Evolutionary conservation across 2,888 invertebrate species (phyloP).

Genomic region (Tinea trinotella): DNA sequence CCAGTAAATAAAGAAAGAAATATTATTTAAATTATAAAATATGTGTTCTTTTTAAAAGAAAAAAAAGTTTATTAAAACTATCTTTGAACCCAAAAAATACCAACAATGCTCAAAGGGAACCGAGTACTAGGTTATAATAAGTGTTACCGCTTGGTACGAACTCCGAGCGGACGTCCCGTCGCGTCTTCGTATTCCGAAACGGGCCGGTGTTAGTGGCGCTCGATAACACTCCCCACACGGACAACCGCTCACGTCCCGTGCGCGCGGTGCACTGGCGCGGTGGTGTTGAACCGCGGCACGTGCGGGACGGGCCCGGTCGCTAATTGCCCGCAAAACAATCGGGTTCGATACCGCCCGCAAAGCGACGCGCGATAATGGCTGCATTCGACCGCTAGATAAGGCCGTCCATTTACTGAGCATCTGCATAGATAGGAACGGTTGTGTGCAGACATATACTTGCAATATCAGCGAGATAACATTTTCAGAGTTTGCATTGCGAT

Average conservation of each 20-base stretch:
- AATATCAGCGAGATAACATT: no score
- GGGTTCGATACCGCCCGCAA: slow-evolving; percentile 29
- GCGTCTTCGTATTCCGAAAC: slow-evolving; percentile 16
- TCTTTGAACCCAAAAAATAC: no score
- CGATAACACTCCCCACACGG: slow-evolving; percentile 30
- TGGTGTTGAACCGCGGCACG: slow-evolving; percentile 20
- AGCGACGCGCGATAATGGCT: slow-evolving; percentile 25
- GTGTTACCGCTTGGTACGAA: not conserved
- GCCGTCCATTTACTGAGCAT: not conserved
- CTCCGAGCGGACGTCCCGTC: slow-evolving; percentile 18
- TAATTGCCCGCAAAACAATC: slow-evolving; percentile 71
- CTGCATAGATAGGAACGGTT: slow-evolving; percentile 5
- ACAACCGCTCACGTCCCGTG: slow-evolving; percentile 60
- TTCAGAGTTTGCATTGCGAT: no score
- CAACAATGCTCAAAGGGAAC: slow-evolving; percentile 14
- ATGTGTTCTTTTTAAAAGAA: no score
- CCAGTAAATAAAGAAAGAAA: no score
- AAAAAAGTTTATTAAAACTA: no score
- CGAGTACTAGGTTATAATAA: slow-evolving; percentile 21
- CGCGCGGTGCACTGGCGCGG: slow-evolving; percentile 59
- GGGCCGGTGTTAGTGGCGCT: slow-evolving; percentile 25
- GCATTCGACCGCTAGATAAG: slow-evolving; percentile 20
- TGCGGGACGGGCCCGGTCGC: slow-evolving; percentile 53
- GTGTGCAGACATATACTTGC: no score
- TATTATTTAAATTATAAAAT: no score